Evolutionary conservation across 2,888 invertebrate genomes (phyloP).

Genomic region (Lissocephala sabroskyi): DNA sequence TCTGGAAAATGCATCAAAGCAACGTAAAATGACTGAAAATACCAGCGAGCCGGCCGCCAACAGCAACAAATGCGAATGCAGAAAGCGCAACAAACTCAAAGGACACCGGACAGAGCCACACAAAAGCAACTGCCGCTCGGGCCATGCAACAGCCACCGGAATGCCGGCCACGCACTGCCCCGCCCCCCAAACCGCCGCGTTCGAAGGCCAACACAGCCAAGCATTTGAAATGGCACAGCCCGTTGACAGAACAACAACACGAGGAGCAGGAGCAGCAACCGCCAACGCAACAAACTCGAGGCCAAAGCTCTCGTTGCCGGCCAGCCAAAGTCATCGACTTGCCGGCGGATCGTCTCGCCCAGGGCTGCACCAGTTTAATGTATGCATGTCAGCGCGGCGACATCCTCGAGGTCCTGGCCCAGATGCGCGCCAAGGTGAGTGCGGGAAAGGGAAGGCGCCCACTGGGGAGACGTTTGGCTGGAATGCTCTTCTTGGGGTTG

Average conservation of each 20-base stretch:
- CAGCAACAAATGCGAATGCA: constrained; percentile 8
- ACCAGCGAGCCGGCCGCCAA: background rate
- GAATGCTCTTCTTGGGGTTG: too few relatives aligned
- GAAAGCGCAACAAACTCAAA: constrained; percentile 20
- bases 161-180: background rate
- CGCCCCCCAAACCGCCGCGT: constrained; percentile 38
- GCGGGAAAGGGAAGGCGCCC: too few relatives aligned
- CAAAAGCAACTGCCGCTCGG: constrained; percentile 10
- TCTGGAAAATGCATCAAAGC: constrained; percentile 29
- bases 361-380: constrained; percentile 90
- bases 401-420: constrained; percentile 82
- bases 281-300: constrained; percentile 9
- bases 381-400: constrained; percentile 93
- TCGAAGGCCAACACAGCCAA: constrained; percentile 39
- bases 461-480: too few relatives aligned
- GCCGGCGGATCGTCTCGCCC: constrained; percentile 71
- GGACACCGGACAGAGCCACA: constrained; percentile 13
- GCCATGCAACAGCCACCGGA: constrained; percentile 1
- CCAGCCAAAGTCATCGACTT: constrained; percentile 8
- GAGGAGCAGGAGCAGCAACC: constrained; percentile 5
- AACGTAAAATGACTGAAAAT: constrained; percentile 29
- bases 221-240: constrained; percentile 64
- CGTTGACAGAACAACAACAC: constrained; percentile 18
- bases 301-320: constrained; percentile 3
- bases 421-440: constrained; percentile 83